These are phyloP conservation scores for Panorpa germanica DNA, from an alignment of 2,888 invertebrate genomes.

Conservation along the genomic window DNA sequence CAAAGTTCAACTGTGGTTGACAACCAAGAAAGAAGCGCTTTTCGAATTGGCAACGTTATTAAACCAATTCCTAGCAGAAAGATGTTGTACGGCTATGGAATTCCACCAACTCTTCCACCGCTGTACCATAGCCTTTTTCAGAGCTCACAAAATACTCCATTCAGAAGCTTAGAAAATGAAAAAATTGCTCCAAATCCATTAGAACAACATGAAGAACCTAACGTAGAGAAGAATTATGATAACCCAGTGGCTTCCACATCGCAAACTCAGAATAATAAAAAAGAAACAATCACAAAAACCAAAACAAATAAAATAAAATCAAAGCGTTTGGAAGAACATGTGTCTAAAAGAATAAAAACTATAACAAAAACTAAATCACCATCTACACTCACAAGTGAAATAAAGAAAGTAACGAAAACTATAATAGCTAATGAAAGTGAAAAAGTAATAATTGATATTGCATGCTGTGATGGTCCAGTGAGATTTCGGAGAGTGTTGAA, in stretches of 20 bases:
- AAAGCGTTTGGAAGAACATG: too few species aligned
- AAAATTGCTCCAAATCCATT: too few species aligned
- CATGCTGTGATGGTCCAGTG: conserved; percentile 82
- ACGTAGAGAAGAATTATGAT: conserved; percentile 2
- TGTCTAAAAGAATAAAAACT: conserved; percentile 7
- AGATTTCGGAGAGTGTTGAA: conserved; percentile 71
- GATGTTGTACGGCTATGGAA: too few species aligned
- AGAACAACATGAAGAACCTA: too few species aligned
- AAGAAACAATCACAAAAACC: conserved; percentile 9
- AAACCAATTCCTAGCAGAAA: conserved; percentile 35
- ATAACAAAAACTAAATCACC: conserved; percentile 9
- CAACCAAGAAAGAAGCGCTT: conserved; percentile 11
- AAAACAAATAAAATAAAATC: too few species aligned
- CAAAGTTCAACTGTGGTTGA: conserved; percentile 18
- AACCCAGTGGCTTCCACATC: conserved; percentile 10
- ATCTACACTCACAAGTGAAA: conserved; percentile 13
- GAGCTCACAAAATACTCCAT: conserved; percentile 16
- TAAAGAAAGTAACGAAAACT: conserved; percentile 6
- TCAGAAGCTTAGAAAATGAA: conserved; percentile 15
- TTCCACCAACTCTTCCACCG: conserved; percentile 16
- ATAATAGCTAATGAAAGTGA: conserved; percentile 15
- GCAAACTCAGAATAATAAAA: too few species aligned
- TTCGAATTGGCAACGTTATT: conserved; percentile 22
- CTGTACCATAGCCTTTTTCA: conserved; percentile 14
- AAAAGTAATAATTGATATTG: conserved; percentile 64